These are phyloP conservation scores for Apostichopus leukothele DNA, from an alignment of 53 echinoderm and acorn worm genomes.

Conservation along the genomic window DNA sequence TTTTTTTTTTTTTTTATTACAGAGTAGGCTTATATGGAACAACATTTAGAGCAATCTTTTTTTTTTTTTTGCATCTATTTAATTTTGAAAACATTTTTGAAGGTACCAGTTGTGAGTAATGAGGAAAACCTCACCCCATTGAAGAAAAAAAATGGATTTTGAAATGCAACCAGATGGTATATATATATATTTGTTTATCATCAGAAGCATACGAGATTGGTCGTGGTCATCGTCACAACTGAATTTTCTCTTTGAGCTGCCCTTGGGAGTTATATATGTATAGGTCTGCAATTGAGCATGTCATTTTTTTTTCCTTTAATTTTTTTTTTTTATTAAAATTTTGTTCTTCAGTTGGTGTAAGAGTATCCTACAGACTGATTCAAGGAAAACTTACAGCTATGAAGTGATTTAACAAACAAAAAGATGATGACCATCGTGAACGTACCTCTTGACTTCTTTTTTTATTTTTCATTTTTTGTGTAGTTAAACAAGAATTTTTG, in stretches of 20 bases:
- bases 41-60: no score
- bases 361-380: slow-evolving; percentile 4
- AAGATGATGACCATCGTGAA: slow-evolving; percentile 32
- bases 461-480: slow-evolving; percentile 35
- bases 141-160: not conserved
- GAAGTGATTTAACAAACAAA: not conserved
- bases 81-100: no score
- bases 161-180: not conserved
- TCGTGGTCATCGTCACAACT: not conserved
- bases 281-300: slow-evolving; percentile 30
- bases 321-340: not conserved
- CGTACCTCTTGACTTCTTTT: slow-evolving; percentile 14
- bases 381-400: slow-evolving; percentile 25
- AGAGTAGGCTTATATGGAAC: no score
- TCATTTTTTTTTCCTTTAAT: slow-evolving; percentile 3
- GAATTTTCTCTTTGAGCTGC: no score
- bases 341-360: slow-evolving; percentile 16
- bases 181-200: not conserved
- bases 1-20: no score
- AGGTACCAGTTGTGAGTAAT: no score
- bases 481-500: slow-evolving; percentile 30
- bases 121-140: no score
- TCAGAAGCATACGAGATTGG: not conserved
- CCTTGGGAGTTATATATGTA: not conserved
- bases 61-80: no score